These are phyloP conservation scores for Galerucella nymphaeae DNA, from an alignment of 2,888 invertebrate species.

Conservation along the genomic window DNA sequence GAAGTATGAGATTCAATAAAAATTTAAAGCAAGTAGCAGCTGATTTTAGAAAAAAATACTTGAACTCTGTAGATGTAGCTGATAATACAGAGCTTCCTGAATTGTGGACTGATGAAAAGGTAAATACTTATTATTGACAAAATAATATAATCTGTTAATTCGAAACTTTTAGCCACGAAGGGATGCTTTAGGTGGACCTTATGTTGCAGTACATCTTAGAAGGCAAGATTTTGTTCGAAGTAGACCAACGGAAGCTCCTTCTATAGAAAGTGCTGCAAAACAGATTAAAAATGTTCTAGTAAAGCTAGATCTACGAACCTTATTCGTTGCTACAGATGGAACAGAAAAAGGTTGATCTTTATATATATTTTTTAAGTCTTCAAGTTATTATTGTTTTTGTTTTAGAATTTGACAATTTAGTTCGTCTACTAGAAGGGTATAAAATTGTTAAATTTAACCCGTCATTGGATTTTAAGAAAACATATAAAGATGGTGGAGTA, in stretches of 20 bases:
- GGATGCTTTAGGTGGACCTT: constrained; percentile 74
- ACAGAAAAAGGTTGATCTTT: constrained; percentile 64
- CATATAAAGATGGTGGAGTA: constrained; percentile 83
- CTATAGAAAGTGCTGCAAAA: constrained; percentile 77
- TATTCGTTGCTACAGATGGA: constrained; percentile 92
- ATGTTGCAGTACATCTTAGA: constrained; percentile 87
- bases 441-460: constrained; percentile 65
- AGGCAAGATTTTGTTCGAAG: constrained; percentile 87
- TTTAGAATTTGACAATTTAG: constrained; percentile 67
- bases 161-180: constrained; percentile 63
- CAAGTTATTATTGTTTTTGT: constrained; percentile 24
- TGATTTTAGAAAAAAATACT: constrained; percentile 71
- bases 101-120: constrained; percentile 74
- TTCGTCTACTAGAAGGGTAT: constrained; percentile 61
- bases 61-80: constrained; percentile 72
- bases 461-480: constrained; percentile 64
- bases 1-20: constrained; percentile 91
- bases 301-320: constrained; percentile 68
- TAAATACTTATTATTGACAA: too few species aligned
- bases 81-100: constrained; percentile 71
- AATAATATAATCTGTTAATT: not conserved
- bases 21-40: constrained; percentile 75
- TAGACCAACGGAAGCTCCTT: constrained; percentile 80
- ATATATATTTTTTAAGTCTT: not conserved
- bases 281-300: constrained; percentile 76